Base-by-base conservation (phyloP, 2,113 vertebrate genomes). In the Aix galericulata region DNA sequence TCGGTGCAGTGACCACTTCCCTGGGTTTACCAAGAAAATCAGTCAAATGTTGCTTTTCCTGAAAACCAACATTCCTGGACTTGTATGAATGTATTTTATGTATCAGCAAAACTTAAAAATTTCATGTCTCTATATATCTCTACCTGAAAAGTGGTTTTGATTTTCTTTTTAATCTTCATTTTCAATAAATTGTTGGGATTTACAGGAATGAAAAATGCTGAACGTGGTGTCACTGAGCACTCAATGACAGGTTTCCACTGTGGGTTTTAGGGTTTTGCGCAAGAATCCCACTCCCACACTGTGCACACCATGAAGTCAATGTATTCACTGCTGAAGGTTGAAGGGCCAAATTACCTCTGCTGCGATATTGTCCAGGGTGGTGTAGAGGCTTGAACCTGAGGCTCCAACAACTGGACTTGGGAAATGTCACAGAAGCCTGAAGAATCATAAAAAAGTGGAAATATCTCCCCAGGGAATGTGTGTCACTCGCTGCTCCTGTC, bases 361-460 rank as follows among this genome's bases (percentile, higher is more conserved):
- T 62, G 80, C 48, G 69, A 79, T 3, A 1, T 62, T 40, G 53
- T 77, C 55, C 67, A 55, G 16, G 53, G 68, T 31, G 53, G 20
- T 10, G 66, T 32, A 92, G 77, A 81, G 72, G 62, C 55, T 85
- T 1, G 0, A 85, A 89, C 64, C 38, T 40, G 34, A 89, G 78
- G 72, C 76, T 86, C 63, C 85, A 77, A 63, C 38, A 89, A 53
- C 53, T 13, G 69, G 79, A 60, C 53, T 60, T 48, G 63, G 66
- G 53, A 95, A 94, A 93, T 67, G 83, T 82, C 88, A 95, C 85
- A 56, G 67, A 68, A 86, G 34, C 68, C 60, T 68, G 68, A 71
- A 92, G 87, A 94, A 93, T 16, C 82, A 75, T 52, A 79, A 94
- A 92, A 94, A n/a, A 44, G 48, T 46, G 82, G 84, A 87, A 92